phyloP scores from a whole-genome alignment of 1,140 invertebrate species.

The Drosophila pseudoananassae region DNA sequence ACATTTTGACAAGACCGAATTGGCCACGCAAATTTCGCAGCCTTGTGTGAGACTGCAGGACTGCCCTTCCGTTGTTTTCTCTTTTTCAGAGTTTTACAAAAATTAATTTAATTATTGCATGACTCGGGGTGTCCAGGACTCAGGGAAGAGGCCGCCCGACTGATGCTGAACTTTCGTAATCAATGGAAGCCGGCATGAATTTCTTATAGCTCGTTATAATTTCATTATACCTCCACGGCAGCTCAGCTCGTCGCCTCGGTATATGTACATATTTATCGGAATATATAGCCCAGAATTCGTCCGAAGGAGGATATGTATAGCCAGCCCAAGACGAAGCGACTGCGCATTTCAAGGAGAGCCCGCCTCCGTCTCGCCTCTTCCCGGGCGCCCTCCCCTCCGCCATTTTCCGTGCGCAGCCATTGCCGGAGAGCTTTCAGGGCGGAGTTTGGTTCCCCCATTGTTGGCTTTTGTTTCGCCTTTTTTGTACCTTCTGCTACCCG shows the following conservation, averaged over 20 bases:
- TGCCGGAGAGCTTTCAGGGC: slow-evolving; percentile 62
- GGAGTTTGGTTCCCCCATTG: slow-evolving; percentile 56
- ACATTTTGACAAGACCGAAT: slow-evolving; percentile 78
- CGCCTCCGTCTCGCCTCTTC: slow-evolving; percentile 1
- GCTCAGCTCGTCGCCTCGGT: slow-evolving; percentile 5
- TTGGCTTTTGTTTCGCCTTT: slow-evolving; percentile 22
- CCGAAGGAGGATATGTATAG: slow-evolving; percentile 12
- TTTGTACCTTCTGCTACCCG: slow-evolving; percentile 17
- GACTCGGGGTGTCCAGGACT: slow-evolving; percentile 4
- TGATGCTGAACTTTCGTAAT: slow-evolving; percentile 26
- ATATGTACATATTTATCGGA: slow-evolving; percentile 8
- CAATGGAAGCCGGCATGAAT: slow-evolving; percentile 73
- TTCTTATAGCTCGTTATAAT: slow-evolving; percentile 82
- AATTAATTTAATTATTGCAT: slow-evolving; percentile 75
- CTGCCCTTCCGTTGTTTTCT: slow-evolving; percentile 11
- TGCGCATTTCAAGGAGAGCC: slow-evolving; percentile 75
- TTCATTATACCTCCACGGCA: slow-evolving; percentile 66
- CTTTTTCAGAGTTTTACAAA: slow-evolving; percentile 39
- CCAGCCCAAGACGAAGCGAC: slow-evolving; percentile 61
- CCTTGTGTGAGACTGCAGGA: slow-evolving; percentile 39
- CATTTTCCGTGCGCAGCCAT: slow-evolving; percentile 78
- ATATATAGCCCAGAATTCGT: slow-evolving; percentile 3
- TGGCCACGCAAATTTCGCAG: slow-evolving; percentile 63
- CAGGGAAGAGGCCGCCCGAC: not conserved
- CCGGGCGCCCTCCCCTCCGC: slow-evolving; percentile 26